Percentiles rank a stretch among this genome's conserved stretches.
These are phyloP conservation scores for Neogale vison DNA, from an alignment of 2,113 vertebrate genomes.

Conservation along the genomic window DNA sequence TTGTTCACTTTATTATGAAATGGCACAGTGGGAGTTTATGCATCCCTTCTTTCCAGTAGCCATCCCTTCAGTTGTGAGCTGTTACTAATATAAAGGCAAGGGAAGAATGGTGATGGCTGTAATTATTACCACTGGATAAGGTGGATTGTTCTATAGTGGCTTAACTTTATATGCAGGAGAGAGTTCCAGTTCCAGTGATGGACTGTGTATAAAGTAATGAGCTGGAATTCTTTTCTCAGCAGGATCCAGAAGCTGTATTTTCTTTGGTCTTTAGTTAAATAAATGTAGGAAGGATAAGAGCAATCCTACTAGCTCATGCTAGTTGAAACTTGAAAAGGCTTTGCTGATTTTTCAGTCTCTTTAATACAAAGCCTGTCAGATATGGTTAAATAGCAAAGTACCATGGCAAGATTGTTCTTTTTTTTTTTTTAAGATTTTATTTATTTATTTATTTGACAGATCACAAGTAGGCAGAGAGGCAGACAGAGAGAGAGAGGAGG, in stretches of 20 bases:
- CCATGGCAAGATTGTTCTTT: background rate
- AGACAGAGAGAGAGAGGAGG: no score
- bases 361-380: background rate
- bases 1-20: conserved; percentile 24
- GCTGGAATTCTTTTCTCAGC: background rate
- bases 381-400: background rate
- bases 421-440: background rate
- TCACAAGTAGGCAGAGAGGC: no score
- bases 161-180: background rate
- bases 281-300: background rate
- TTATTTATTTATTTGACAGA: no score
- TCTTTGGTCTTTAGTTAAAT: background rate
- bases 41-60: background rate
- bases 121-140: background rate
- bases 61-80: background rate
- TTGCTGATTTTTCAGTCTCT: background rate
- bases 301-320: background rate
- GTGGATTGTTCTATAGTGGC: background rate
- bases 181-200: background rate
- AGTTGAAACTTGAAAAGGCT: background rate
- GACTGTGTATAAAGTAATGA: background rate
- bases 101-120: background rate
- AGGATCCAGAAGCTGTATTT: background rate
- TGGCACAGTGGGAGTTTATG: background rate
- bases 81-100: background rate